phyloP scores from a whole-genome alignment of 2,888 invertebrate species.

The Kuschelorhynchus macadamiae region DNA sequence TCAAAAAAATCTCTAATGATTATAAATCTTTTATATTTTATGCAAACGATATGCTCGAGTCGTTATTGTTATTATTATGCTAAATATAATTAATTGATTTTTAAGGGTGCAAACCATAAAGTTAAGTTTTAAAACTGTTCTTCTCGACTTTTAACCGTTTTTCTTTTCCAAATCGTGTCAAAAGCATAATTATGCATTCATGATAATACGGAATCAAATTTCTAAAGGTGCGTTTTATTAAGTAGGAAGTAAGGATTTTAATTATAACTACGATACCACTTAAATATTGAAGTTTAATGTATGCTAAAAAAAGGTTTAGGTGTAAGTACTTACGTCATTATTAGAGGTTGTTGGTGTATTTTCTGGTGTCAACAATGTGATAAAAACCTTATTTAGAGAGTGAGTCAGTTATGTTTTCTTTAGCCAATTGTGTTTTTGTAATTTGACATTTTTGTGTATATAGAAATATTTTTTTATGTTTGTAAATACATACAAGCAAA shows the following conservation, averaged over 20 bases:
- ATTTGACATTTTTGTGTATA: constrained; percentile 38
- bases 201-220: constrained; percentile 7
- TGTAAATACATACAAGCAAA: constrained; percentile 45
- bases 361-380: constrained; percentile 57
- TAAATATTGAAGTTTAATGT: constrained; percentile 4
- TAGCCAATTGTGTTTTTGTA: constrained; percentile 38
- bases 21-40: constrained; percentile 13
- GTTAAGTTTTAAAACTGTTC: neutral
- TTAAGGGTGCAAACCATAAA: neutral
- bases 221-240: constrained; percentile 10
- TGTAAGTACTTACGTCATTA: constrained; percentile 52
- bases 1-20: constrained; percentile 4
- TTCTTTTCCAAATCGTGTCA: no score
- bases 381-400: constrained; percentile 57
- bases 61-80: constrained; percentile 6
- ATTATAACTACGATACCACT: constrained; percentile 1
- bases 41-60: constrained; percentile 1
- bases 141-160: no score
- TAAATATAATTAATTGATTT: constrained; percentile 9
- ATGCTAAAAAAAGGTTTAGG: constrained; percentile 41
- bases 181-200: no score
- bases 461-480: constrained; percentile 46
- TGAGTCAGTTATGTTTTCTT: constrained; percentile 43
- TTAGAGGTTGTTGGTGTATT: constrained; percentile 51
- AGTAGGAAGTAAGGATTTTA: constrained; percentile 9